A percentile compares a stretch with the other conserved stretches of the same genome.
These are phyloP conservation scores for Drosophila mercatorum DNA, from an alignment of 2,888 invertebrate species.

Conservation along the genomic window DNA sequence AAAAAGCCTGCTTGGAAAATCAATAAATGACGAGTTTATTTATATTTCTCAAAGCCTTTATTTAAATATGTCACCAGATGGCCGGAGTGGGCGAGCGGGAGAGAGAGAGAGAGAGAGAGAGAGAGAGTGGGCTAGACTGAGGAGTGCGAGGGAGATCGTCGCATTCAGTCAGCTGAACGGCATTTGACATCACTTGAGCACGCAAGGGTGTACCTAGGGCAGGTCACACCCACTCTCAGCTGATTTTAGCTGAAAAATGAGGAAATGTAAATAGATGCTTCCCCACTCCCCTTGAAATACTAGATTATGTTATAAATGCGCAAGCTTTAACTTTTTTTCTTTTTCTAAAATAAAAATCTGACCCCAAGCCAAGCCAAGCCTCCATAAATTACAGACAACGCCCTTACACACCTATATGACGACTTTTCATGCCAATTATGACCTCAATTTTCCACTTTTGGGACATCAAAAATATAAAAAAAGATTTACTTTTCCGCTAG, in stretches of 20 bases:
- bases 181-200: not conserved
- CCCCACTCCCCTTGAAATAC: too few relatives aligned
- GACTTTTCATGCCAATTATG: not conserved
- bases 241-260: not conserved
- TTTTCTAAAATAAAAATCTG: not conserved
- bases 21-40: not conserved
- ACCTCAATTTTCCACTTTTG: not conserved
- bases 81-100: not conserved
- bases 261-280: not conserved
- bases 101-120: not conserved
- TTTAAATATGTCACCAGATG: not conserved
- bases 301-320: not conserved
- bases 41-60: not conserved
- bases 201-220: not conserved
- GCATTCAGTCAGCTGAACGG: not conserved
- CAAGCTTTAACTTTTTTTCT: too few relatives aligned
- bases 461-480: not conserved
- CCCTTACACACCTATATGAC: not conserved
- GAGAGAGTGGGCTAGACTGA: not conserved
- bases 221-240: not conserved
- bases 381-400: not conserved
- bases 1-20: not conserved
- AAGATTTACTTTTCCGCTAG: not conserved
- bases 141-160: not conserved
- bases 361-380: not conserved